Evolutionary conservation across 2,113 vertebrate genomes (phyloP).

Genomic region (Indicator indicator): DNA sequence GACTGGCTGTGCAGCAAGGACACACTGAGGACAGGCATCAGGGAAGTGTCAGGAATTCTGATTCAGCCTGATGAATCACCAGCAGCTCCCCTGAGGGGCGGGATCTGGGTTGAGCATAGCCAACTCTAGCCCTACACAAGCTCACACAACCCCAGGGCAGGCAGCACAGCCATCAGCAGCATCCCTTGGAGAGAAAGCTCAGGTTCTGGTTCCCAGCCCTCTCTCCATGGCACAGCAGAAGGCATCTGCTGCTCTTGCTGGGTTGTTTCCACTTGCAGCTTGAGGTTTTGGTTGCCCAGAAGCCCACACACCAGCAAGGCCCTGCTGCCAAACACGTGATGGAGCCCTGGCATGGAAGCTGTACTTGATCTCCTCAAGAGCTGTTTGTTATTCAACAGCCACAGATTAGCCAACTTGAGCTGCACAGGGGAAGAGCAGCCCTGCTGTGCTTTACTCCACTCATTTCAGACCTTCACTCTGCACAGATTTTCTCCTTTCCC

Average conservation of each 20-base stretch:
- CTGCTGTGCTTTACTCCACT: neutral
- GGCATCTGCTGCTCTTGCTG: conserved; percentile 18
- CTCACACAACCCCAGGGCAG: neutral
- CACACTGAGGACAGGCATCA: neutral
- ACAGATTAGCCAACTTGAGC: neutral
- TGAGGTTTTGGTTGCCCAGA: conserved; percentile 39
- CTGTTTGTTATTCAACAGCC: conserved; percentile 41
- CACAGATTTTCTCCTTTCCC: neutral
- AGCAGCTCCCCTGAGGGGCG: conserved; percentile 1
- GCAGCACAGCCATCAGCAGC: neutral
- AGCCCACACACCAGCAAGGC: conserved; percentile 55
- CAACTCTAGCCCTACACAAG: neutral
- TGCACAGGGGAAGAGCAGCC: neutral
- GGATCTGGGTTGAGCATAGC: conserved; percentile 14
- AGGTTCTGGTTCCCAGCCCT: neutral
- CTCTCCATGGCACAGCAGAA: neutral
- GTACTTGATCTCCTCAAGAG: neutral
- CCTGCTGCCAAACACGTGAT: conserved; percentile 32
- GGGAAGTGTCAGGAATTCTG: conserved; percentile 57
- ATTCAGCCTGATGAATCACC: conserved; percentile 60
- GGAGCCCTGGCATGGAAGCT: conserved; percentile 22
- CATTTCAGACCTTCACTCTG: neutral
- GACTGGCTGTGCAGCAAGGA: conserved; percentile 10
- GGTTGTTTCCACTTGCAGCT: conserved; percentile 29
- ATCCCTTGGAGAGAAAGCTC: neutral